These are phyloP conservation scores for Tineola bisselliella DNA, from an alignment of 2,888 invertebrate species.

Conservation along the genomic window DNA sequence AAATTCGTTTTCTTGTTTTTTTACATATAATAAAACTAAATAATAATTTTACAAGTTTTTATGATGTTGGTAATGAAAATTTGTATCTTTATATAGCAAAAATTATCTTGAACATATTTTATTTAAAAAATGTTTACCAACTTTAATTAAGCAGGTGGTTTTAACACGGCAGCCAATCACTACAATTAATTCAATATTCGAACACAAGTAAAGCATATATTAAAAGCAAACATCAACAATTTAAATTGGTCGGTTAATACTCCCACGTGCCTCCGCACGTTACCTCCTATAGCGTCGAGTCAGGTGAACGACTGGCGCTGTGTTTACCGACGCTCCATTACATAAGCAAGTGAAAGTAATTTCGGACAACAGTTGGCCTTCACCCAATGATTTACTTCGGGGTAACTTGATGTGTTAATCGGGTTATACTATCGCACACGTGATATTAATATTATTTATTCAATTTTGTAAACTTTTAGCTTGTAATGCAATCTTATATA, in stretches of 20 bases:
- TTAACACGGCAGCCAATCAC: too few relatives aligned
- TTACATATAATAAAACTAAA: too few relatives aligned
- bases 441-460: neutral
- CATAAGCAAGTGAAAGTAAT: conserved; percentile 38
- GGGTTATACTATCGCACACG: neutral
- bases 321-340: conserved; percentile 9
- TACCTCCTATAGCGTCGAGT: neutral
- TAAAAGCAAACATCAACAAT: neutral
- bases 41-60: too few relatives aligned
- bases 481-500: neutral
- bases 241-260: neutral
- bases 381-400: conserved; percentile 36
- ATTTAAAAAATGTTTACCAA: too few relatives aligned
- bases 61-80: too few relatives aligned
- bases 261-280: neutral
- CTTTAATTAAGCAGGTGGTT: too few relatives aligned
- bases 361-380: conserved; percentile 40
- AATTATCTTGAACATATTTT: too few relatives aligned
- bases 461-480: neutral
- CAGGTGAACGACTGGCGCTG: conserved; percentile 7
- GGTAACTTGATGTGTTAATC: conserved; percentile 13
- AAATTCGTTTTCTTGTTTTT: too few relatives aligned
- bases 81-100: too few relatives aligned
- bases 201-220: too few relatives aligned
- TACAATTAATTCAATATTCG: too few relatives aligned